These are phyloP conservation scores for Archilochus colubris DNA, from an alignment of 2,113 vertebrate genomes.

Conservation along the genomic window DNA sequence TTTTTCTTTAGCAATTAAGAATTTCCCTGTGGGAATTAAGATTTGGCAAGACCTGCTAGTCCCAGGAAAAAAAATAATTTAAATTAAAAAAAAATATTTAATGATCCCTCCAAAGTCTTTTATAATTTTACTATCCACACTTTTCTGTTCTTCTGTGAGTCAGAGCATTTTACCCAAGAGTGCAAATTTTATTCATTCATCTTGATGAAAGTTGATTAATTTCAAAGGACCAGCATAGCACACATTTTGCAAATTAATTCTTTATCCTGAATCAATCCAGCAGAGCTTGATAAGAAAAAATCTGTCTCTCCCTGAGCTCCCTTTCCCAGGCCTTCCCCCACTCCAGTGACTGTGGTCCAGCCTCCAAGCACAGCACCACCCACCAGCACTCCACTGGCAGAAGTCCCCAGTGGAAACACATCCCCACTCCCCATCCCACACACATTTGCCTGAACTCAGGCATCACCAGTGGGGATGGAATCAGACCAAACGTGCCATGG, in stretches of 20 bases:
- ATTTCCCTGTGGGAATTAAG: neutral
- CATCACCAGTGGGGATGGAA: neutral
- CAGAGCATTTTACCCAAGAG: neutral
- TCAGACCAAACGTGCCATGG: no score
- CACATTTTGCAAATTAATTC: accelerated
- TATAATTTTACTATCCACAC: neutral
- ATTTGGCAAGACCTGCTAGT: neutral
- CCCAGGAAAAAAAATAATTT: neutral
- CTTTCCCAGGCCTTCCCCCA: neutral
- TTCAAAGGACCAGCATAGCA: accelerated
- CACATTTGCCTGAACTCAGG: neutral
- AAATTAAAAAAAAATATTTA: neutral
- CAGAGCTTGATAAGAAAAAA: neutral
- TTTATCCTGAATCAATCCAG: neutral
- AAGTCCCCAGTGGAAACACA: accelerated
- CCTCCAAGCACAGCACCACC: neutral
- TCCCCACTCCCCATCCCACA: accelerated
- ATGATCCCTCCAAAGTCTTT: neutral
- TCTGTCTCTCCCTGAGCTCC: neutral
- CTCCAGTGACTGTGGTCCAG: accelerated
- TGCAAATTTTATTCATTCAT: neutral
- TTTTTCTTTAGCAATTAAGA: neutral
- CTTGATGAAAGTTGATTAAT: neutral
- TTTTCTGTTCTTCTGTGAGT: neutral
- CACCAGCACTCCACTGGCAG: neutral